phyloP scores from a whole-genome alignment of 1,140 invertebrate species.

The Drosophila truncata region DNA sequence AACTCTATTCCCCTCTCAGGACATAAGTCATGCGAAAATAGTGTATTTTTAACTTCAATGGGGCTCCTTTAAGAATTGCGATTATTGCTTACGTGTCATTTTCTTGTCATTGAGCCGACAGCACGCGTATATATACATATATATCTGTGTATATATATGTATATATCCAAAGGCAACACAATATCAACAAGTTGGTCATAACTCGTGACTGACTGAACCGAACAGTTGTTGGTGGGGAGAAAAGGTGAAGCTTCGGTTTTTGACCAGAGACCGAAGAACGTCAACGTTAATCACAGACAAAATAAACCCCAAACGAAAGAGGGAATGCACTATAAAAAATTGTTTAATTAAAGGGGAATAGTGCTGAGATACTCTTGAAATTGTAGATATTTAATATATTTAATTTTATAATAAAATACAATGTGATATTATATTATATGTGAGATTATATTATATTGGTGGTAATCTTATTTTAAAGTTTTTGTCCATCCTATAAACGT shows the following conservation, averaged over 20 bases:
- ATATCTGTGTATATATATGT: background rate
- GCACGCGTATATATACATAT: slow-evolving; percentile 40
- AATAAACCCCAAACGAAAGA: slow-evolving; percentile 39
- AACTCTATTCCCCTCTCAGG: background rate
- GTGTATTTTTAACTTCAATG: slow-evolving; percentile 10
- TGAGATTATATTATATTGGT: no score
- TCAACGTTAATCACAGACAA: slow-evolving; percentile 71
- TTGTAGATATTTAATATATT: no score
- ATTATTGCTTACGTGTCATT: slow-evolving; percentile 42
- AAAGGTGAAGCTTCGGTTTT: slow-evolving; percentile 21
- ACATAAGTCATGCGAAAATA: background rate
- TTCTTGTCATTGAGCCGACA: slow-evolving; percentile 53
- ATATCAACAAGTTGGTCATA: slow-evolving; percentile 52
- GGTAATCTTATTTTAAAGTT: no score
- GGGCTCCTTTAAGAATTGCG: slow-evolving; percentile 15
- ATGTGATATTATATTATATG: no score
- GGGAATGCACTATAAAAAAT: background rate
- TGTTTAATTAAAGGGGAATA: background rate
- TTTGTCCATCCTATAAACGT: no score
- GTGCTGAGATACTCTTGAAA: no score
- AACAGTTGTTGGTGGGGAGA: slow-evolving; percentile 26
- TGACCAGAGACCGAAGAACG: slow-evolving; percentile 48
- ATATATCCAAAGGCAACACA: slow-evolving; percentile 18
- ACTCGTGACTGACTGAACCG: slow-evolving; percentile 57
- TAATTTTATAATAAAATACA: no score